phyloP scores from a whole-genome alignment of 2,888 invertebrate genomes.

The Frankliniella intonsa region DNA sequence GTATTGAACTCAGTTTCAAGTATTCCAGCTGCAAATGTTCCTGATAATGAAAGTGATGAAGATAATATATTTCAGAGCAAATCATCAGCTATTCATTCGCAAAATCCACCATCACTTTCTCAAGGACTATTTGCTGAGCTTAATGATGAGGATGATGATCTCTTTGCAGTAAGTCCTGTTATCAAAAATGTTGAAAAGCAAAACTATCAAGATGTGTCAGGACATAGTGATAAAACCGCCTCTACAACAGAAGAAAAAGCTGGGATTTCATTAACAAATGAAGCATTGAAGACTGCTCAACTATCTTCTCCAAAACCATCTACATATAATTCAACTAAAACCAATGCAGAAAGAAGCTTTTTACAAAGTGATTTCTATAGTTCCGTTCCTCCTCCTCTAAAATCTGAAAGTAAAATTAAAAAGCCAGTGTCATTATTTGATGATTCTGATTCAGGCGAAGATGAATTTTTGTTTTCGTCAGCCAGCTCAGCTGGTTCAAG shows the following conservation, averaged over 20 bases:
- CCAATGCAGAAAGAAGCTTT: background rate
- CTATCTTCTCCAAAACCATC: background rate
- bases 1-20: background rate
- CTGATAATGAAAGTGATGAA: slow-evolving; percentile 27
- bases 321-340: background rate
- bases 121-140: slow-evolving; percentile 17
- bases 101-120: background rate
- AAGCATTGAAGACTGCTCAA: too few relatives aligned
- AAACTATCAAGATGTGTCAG: background rate
- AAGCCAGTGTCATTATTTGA: background rate
- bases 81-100: slow-evolving; percentile 16
- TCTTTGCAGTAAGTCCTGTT: slow-evolving; percentile 7
- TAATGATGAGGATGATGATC: slow-evolving; percentile 30
- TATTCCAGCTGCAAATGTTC: background rate
- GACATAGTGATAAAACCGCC: too few relatives aligned
- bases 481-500: slow-evolving; percentile 33
- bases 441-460: slow-evolving; percentile 37
- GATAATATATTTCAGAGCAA: slow-evolving; percentile 32
- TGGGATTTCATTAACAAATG: too few relatives aligned
- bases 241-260: too few relatives aligned
- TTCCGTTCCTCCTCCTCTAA: background rate
- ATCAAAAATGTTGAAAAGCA: background rate
- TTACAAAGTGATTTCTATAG: background rate
- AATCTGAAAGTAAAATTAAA: slow-evolving; percentile 27
- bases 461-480: slow-evolving; percentile 36